These are phyloP conservation scores for Carcina quercana DNA, from an alignment of 2,888 invertebrate genomes.

Conservation along the genomic window DNA sequence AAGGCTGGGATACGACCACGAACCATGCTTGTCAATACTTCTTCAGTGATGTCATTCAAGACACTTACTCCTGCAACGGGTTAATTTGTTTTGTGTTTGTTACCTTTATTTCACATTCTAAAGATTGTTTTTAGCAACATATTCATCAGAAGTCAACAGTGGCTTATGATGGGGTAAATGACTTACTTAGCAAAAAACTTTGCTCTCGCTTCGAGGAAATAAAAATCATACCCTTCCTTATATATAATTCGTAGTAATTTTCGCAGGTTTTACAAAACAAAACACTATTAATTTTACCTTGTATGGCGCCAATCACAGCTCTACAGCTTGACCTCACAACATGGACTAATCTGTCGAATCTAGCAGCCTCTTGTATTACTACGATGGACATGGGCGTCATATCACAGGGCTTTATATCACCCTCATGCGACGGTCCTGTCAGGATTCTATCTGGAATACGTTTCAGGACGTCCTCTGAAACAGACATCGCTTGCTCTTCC, in stretches of 20 bases:
- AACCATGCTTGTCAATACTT: constrained; percentile 87
- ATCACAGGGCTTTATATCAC: constrained; percentile 83
- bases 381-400: constrained; percentile 96
- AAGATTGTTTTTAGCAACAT: too few relatives aligned
- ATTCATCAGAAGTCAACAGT: too few relatives aligned
- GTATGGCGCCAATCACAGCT: constrained; percentile 89
- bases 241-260: too few relatives aligned
- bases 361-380: constrained; percentile 88
- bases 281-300: constrained; percentile 74
- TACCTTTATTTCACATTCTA: too few relatives aligned
- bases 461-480: constrained; percentile 84
- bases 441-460: constrained; percentile 82
- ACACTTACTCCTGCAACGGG: constrained; percentile 90
- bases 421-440: constrained; percentile 78
- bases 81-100: too few relatives aligned
- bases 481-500: constrained; percentile 86
- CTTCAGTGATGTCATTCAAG: constrained; percentile 89
- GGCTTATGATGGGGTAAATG: too few relatives aligned
- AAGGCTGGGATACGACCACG: constrained; percentile 87
- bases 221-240: too few relatives aligned
- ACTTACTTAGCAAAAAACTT: too few relatives aligned
- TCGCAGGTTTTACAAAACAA: too few relatives aligned
- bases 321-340: constrained; percentile 84
- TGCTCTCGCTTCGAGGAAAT: too few relatives aligned
- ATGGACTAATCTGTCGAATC: constrained; percentile 83